Conservation (phyloP, 2,113 vertebrate genomes). For the Halcyon malimbica region DNA sequence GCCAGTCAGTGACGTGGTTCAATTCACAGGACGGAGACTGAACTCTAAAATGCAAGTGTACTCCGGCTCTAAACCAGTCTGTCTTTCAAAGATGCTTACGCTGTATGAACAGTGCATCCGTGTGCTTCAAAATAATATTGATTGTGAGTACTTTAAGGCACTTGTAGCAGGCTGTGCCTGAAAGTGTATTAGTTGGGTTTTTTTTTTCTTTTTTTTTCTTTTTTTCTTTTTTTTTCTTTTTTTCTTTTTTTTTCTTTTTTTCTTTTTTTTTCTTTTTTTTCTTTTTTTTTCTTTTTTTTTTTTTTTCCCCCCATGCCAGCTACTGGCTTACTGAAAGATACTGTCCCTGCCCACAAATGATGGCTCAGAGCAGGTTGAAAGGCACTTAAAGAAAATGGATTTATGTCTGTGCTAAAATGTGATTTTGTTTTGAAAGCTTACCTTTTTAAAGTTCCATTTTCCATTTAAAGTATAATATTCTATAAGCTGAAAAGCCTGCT, state of each 20-base stretch:
- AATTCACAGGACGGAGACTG: conserved; percentile 83
- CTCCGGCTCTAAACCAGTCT: conserved; percentile 82
- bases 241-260: too few relatives aligned
- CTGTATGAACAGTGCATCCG: conserved; percentile 88
- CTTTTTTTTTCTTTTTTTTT: too few relatives aligned
- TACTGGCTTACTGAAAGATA: neutral
- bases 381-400: neutral
- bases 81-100: conserved; percentile 84
- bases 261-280: too few relatives aligned
- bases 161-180: neutral
- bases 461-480: neutral
- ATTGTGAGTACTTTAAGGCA: conserved; percentile 76
- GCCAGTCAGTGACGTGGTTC: conserved; percentile 35
- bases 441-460: neutral
- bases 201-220: too few relatives aligned
- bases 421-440: neutral
- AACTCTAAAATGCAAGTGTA: conserved; percentile 92
- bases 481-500: neutral
- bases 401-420: neutral
- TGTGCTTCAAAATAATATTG: conserved; percentile 88
- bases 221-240: too few relatives aligned
- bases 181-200: neutral
- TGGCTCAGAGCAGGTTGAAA: neutral
- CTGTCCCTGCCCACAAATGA: accelerated
- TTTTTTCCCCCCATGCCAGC: neutral